Percentiles rank a stretch among this genome's conserved stretches.
Conservation (phyloP, 2,113 vertebrate genomes). For the Corynorhinus townsendii region DNA sequence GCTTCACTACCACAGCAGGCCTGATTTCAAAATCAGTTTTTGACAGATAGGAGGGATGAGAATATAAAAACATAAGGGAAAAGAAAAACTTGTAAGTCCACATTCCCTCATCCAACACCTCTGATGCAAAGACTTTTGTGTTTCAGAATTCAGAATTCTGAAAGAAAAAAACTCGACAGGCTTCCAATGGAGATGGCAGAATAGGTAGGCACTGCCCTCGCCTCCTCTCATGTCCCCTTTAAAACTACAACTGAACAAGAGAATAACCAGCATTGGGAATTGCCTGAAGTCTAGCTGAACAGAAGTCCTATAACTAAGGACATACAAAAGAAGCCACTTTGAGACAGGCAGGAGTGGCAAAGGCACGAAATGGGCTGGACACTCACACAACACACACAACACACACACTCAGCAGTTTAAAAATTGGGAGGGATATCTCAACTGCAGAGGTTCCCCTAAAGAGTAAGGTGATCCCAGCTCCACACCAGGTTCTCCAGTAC, state of each 20-base stretch:
- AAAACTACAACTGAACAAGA: not conserved
- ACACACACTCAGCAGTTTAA: not conserved
- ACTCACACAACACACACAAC: not conserved
- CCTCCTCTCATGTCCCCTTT: not conserved
- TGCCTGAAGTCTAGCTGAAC: not conserved
- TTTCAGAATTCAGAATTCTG: not conserved
- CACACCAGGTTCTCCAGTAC: not conserved
- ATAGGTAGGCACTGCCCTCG: not conserved
- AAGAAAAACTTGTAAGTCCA: not conserved
- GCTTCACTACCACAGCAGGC: not conserved
- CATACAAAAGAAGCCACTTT: not conserved
- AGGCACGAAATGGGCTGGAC: not conserved
- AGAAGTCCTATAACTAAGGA: not conserved
- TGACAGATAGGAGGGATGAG: not conserved
- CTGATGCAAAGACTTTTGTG: not conserved
- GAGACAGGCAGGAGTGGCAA: not conserved
- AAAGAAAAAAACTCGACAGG: not conserved
- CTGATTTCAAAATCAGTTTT: conserved; percentile 23
- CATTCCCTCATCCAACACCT: not conserved
- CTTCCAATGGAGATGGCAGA: not conserved
- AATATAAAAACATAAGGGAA: not conserved
- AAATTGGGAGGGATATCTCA: not conserved
- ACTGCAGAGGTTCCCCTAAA: not conserved
- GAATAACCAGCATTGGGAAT: not conserved
- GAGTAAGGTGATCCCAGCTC: not conserved